phyloP scores from a whole-genome alignment of 2,888 invertebrate species.

The Andrena bucephala region DNA sequence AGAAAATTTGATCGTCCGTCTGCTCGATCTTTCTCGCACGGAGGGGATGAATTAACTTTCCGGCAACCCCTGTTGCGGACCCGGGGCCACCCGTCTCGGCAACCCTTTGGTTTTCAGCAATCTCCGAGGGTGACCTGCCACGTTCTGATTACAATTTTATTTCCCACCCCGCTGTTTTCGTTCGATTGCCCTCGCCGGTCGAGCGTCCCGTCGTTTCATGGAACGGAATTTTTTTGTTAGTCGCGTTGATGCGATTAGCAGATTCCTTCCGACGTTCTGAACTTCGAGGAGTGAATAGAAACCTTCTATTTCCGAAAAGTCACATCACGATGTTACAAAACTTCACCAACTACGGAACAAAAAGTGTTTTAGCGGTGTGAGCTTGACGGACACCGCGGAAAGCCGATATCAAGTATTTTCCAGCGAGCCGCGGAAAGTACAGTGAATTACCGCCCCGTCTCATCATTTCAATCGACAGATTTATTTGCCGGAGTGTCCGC shows the following conservation, averaged over 20 bases:
- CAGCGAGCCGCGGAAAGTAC: background rate
- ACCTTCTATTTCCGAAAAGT: no score
- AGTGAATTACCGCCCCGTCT: conserved; percentile 30
- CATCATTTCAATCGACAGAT: conserved; percentile 45
- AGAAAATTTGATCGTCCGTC: conserved; percentile 51
- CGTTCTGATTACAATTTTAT: conserved; percentile 57
- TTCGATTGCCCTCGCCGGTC: conserved; percentile 33
- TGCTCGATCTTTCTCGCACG: conserved; percentile 45
- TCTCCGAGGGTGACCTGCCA: conserved; percentile 44
- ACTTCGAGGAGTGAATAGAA: no score
- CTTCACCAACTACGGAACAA: no score
- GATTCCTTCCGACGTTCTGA: background rate
- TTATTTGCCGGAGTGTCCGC: conserved; percentile 42
- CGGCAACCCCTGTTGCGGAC: conserved; percentile 43
- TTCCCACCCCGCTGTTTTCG: conserved; percentile 40
- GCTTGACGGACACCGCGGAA: background rate
- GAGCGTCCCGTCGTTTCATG: conserved; percentile 13
- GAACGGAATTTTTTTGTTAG: background rate
- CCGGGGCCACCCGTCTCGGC: conserved; percentile 39
- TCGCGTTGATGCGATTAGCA: background rate
- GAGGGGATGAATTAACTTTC: conserved; percentile 53
- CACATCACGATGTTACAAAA: no score
- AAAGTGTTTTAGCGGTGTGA: no score
- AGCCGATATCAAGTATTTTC: conserved; percentile 2
- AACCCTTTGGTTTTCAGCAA: conserved; percentile 58